These are phyloP conservation scores for Acrocephalus scirpaceus DNA, from an alignment of 2,797 vertebrate species.

Conservation along the genomic window DNA sequence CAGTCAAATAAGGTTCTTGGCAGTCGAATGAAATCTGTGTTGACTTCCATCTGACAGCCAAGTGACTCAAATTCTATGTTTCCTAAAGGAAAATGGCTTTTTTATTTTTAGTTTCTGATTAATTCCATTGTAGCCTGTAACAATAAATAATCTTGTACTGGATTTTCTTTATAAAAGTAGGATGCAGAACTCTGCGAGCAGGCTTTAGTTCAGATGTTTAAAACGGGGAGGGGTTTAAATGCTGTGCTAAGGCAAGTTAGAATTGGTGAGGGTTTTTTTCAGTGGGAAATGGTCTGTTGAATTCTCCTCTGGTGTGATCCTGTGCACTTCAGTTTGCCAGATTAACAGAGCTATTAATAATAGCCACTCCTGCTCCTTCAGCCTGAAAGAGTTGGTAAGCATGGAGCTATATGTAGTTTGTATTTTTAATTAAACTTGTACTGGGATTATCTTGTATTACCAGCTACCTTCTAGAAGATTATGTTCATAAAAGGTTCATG, in stretches of 20 bases:
- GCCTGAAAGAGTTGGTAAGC: constrained; percentile 35
- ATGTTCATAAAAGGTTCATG: constrained; percentile 61
- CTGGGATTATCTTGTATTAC: constrained; percentile 65
- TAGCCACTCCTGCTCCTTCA: constrained; percentile 34
- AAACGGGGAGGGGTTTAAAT: neutral
- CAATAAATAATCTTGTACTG: neutral
- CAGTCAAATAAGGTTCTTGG: constrained; percentile 54
- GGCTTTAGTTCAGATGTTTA: neutral
- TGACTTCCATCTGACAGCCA: constrained; percentile 52
- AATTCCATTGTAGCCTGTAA: neutral
- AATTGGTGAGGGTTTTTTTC: constrained; percentile 46
- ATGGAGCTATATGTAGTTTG: constrained; percentile 36
- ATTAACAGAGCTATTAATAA: constrained; percentile 65
- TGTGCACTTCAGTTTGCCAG: constrained; percentile 52
- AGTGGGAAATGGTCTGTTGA: constrained; percentile 42
- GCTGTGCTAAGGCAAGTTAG: constrained; percentile 22
- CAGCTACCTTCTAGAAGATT: constrained; percentile 57
- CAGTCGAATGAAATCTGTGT: constrained; percentile 30
- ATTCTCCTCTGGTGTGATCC: constrained; percentile 18
- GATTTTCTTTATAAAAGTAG: constrained; percentile 9
- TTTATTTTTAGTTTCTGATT: neutral
- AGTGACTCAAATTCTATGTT: constrained; percentile 9
- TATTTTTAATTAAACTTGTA: constrained; percentile 69
- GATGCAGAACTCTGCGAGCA: constrained; percentile 4
- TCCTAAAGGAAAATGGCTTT: constrained; percentile 4